A percentile compares a stretch with the other conserved stretches of the same genome.
Evolutionary conservation across 2,113 vertebrate species (phyloP).

Genomic region (Sminthopsis crassicaudata): DNA sequence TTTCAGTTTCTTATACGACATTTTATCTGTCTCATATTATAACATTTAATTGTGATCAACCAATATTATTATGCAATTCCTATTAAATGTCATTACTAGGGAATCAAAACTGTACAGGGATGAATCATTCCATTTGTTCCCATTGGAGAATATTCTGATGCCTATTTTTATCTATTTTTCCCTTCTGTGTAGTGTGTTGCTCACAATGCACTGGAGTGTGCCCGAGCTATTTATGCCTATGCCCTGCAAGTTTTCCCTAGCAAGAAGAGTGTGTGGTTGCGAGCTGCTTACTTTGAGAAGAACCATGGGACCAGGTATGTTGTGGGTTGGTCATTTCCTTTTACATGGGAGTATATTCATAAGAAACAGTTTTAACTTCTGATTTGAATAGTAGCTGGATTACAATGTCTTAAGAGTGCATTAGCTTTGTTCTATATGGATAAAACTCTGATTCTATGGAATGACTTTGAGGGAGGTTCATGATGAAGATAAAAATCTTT

Average conservation of each 20-base stretch:
- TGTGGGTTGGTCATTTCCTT: background rate
- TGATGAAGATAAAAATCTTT: background rate
- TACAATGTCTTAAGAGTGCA: background rate
- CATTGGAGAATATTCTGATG: background rate
- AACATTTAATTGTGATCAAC: background rate
- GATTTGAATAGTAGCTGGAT: background rate
- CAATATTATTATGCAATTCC: accelerated
- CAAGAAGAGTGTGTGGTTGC: slow-evolving; percentile 98
- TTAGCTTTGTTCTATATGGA: background rate
- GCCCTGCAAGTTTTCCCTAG: slow-evolving; percentile 98
- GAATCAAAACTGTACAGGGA: background rate
- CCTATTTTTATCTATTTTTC: background rate
- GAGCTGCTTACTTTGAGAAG: slow-evolving; percentile 98
- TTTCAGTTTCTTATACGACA: background rate
- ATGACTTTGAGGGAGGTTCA: background rate
- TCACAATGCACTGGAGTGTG: slow-evolving; percentile 96
- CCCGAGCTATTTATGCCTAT: slow-evolving; percentile 96
- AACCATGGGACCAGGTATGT: slow-evolving; percentile 95
- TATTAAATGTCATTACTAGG: background rate
- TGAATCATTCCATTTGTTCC: background rate
- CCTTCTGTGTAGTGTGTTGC: slow-evolving; percentile 90
- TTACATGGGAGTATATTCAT: background rate
- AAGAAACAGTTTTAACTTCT: background rate
- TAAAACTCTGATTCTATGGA: background rate
- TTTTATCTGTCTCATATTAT: background rate